Base-by-base conservation (phyloP, 2,888 invertebrate species). In the Ormyrus pomaceus region DNA sequence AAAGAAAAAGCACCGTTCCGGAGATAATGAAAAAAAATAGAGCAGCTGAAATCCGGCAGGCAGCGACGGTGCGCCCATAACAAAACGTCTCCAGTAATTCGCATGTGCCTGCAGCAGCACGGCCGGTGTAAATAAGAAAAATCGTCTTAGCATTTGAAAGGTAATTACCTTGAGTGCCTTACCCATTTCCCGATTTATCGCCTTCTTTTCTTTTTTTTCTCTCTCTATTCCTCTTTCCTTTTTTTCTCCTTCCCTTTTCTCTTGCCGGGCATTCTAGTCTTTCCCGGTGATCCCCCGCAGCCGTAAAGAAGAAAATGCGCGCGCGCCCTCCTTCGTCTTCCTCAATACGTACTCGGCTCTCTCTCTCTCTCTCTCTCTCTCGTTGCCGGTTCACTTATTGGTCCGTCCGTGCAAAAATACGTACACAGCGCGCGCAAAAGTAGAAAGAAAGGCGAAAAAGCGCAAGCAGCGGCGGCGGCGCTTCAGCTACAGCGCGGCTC, bases 201-300 rank as follows among this genome's bases (percentile, higher is more conserved):
- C 53, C 71, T 65, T 66, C 45, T 59, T 10, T 51, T 72, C 64
- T 76, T 79, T 79, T 76, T 62, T 59, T 56, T 50, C 73, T 48
- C 77, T 77, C 80, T 64, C 11, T 46, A n/a, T 19, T 58, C 34
- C 58, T 51, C 77, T 13, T 48, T 34, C 55, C n/a, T 8, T 58
- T 64, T 48, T 65, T 66, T 71, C 64, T 75, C 80, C 71, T 77
- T 65, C 77, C 81, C 78, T 65, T 62, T 80, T 74, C 78, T 75
- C 77, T 34, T 2, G 34, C 81, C 80, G 77, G 82, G 81, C 85
- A 80, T 81, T 77, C 64, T 34, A 10, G 48, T 69, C 82, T 72
- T 83, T 79, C 79, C 62, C 83, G 71, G 72, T 77, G 71, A 77
- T 72, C 71, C 70, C 59, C 45, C 45, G 53, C 58, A 53, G 13